Conservation (phyloP, 2,113 vertebrate species). For the Oryctolagus cuniculus region mOryCun1.1 NC_091439.1:10194001-10194500, state of each 20-base stretch:
- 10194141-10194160: background rate
- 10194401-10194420: background rate
- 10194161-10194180: background rate
- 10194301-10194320: background rate
- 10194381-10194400: background rate
- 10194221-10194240: background rate
- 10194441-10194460: background rate
- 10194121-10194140: background rate
- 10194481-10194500: slow-evolving; percentile 92
- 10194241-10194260: background rate
- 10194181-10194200: background rate
- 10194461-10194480: slow-evolving; percentile 89
- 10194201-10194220: background rate
- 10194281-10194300: background rate
- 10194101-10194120: background rate
- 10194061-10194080: background rate
- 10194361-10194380: background rate
- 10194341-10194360: background rate
- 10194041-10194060: background rate
- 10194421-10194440: background rate
- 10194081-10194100: background rate
- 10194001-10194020: background rate
- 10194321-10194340: background rate
- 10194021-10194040: background rate
- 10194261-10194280: background rate